Conservation (phyloP, 1,140 invertebrate species). For the Hylaeus volcanicus region DNA sequence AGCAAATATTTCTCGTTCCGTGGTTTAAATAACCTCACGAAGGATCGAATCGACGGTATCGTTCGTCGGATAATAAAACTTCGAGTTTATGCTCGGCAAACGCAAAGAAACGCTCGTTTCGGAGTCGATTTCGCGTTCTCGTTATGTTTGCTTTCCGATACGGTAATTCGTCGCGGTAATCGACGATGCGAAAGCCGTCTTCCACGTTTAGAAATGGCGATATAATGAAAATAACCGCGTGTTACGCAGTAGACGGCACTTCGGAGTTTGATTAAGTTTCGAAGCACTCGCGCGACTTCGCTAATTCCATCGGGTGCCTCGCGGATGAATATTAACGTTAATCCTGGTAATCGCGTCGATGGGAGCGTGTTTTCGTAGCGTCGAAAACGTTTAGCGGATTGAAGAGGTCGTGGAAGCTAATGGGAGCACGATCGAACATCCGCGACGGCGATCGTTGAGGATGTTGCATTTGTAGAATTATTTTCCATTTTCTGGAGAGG, state of each 20-base stretch:
- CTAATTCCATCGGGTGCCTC: neutral
- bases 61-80: too few species aligned
- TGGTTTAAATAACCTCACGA: neutral
- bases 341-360: neutral
- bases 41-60: neutral
- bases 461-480: too few species aligned
- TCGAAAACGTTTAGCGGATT: neutral
- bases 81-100: too few species aligned
- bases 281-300: neutral
- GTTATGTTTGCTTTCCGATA: neutral
- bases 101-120: too few species aligned
- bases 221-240: neutral
- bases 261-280: conserved; percentile 25
- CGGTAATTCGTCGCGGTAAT: neutral
- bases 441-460: too few species aligned
- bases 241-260: neutral
- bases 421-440: neutral
- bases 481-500: too few species aligned
- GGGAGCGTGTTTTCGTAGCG: neutral
- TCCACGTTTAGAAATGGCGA: neutral
- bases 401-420: neutral
- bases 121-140: too few species aligned
- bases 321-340: neutral
- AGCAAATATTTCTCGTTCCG: neutral
- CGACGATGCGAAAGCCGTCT: neutral